Conservation (phyloP, 2,888 invertebrate species). For the Emmelina monodactyla region DNA sequence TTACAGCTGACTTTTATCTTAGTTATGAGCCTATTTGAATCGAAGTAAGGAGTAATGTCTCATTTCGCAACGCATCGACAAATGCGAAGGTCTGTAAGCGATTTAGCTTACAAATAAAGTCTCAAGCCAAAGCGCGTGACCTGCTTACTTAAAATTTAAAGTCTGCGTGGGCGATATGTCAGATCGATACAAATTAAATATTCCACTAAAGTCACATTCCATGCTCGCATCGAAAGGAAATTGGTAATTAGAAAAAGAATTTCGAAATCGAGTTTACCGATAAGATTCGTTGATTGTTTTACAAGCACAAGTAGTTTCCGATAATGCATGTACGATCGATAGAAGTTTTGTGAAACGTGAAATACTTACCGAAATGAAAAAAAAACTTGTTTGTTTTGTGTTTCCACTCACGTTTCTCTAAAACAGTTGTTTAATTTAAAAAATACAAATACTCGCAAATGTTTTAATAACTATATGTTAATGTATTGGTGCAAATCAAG, state of each 20-base stretch:
- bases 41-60: neutral
- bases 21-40: too few species aligned
- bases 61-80: neutral
- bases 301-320: neutral
- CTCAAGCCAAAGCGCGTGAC: neutral
- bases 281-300: too few species aligned
- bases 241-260: neutral
- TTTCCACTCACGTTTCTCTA: too few species aligned
- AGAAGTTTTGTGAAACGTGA: too few species aligned
- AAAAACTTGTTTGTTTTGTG: too few species aligned
- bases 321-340: constrained; percentile 5
- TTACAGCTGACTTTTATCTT: too few species aligned
- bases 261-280: neutral
- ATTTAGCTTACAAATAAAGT: neutral
- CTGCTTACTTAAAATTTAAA: neutral
- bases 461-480: too few species aligned
- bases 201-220: neutral
- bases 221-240: neutral
- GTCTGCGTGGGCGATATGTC: neutral
- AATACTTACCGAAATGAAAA: too few species aligned
- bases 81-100: neutral
- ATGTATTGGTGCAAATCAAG: too few species aligned
- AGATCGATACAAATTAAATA: neutral
- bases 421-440: too few species aligned
- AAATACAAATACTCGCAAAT: too few species aligned